Percentiles rank a stretch among this genome's conserved stretches.
Conservation (phyloP, 2,888 invertebrate species). For the Pseudococcus jackbeardsleyi region DNA sequence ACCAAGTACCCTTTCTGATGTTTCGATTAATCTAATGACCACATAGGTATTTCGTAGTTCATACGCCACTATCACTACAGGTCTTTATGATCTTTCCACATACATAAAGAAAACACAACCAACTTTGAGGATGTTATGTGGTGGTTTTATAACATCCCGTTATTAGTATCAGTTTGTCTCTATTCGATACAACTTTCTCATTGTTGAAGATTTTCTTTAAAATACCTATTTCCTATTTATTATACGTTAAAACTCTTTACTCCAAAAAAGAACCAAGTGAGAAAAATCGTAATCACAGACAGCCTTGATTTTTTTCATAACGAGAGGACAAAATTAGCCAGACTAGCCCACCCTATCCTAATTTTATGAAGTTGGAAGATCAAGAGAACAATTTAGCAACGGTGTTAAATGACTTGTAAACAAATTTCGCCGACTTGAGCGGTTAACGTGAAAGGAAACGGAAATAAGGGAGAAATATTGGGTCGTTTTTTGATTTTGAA, state of each 20-base stretch:
- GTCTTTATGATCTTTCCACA: neutral
- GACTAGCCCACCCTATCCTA: neutral
- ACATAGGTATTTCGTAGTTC: too few species aligned
- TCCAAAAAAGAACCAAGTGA: neutral
- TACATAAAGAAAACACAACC: neutral
- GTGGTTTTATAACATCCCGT: neutral
- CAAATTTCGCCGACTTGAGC: neutral
- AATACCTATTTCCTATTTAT: too few species aligned
- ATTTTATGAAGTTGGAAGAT: neutral
- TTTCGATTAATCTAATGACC: too few species aligned
- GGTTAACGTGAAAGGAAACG: neutral
- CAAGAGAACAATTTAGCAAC: neutral
- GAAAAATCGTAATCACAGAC: neutral
- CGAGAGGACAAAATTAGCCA: neutral
- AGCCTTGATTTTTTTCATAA: neutral
- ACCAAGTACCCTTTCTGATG: too few species aligned
- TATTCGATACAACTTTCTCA: neutral
- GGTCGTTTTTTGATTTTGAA: neutral
- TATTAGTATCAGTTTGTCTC: neutral
- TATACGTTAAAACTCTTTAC: too few species aligned
- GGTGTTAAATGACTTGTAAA: constrained; percentile 2
- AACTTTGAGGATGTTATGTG: neutral
- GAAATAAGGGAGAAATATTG: neutral
- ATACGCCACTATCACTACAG: too few species aligned
- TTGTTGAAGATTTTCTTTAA: neutral